phyloP scores from a whole-genome alignment of 1,140 invertebrate genomes.

The Aphelenchoides fujianensis region DNA sequence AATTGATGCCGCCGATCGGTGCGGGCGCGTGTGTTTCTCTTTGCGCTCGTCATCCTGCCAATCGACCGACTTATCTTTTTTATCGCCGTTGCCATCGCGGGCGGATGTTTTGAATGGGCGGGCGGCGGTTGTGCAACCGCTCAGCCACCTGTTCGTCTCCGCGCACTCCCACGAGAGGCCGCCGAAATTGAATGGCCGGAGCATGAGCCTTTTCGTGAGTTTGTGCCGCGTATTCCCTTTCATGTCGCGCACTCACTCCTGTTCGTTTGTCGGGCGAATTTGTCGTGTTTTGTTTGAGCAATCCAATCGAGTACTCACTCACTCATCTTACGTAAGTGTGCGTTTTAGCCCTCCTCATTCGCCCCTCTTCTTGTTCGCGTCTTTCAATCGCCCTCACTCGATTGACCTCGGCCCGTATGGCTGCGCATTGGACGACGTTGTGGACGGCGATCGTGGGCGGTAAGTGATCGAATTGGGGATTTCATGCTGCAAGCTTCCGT shows the following conservation, averaged over 20 bases:
- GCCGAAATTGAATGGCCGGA: not conserved
- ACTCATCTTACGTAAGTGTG: not conserved
- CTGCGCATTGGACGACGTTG: not conserved
- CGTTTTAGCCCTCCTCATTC: not conserved
- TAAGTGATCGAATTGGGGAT: not conserved
- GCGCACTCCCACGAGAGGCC: not conserved
- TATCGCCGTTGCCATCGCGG: not conserved
- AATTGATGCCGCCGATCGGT: not conserved
- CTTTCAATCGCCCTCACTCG: not conserved
- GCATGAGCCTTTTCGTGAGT: not conserved
- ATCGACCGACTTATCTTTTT: not conserved
- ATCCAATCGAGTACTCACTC: not conserved
- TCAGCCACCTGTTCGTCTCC: constrained; percentile 1
- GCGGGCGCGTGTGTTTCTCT: too few species aligned
- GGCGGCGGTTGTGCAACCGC: too few species aligned
- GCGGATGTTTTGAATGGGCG: not conserved
- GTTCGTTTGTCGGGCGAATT: not conserved
- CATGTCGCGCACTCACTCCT: too few species aligned
- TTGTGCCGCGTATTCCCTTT: not conserved
- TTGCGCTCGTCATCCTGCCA: too few species aligned
- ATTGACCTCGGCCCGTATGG: not conserved
- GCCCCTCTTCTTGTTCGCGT: not conserved
- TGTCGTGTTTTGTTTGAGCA: not conserved
- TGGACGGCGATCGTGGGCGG: not conserved
- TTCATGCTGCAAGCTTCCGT: too few species aligned